phyloP scores from a whole-genome alignment of 2,888 invertebrate species.

The Calameuta filiformis region DNA sequence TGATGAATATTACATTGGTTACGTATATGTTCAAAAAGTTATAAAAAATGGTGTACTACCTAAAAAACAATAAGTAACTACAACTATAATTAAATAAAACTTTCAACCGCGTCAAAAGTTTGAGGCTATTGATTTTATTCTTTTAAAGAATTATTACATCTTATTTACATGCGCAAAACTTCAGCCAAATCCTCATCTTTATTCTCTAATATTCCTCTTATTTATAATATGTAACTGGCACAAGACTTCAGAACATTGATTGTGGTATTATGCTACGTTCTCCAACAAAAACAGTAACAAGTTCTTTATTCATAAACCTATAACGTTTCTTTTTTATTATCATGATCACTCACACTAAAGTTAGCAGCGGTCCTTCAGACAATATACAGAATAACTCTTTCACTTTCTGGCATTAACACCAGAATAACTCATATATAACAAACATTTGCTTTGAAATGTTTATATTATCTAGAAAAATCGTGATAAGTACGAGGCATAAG shows the following conservation, averaged over 20 bases:
- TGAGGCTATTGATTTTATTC: background rate
- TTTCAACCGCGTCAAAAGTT: background rate
- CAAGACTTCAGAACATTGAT: background rate
- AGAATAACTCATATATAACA: background rate
- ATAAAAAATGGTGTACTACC: background rate
- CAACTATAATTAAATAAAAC: background rate
- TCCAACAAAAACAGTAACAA: background rate
- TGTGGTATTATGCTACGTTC: background rate
- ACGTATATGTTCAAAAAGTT: constrained; percentile 22
- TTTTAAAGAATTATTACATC: background rate
- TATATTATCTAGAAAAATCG: background rate
- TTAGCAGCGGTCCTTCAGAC: background rate
- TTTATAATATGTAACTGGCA: background rate
- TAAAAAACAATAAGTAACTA: background rate
- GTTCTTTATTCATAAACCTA: background rate
- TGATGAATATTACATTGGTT: constrained; percentile 52
- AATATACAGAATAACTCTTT: background rate
- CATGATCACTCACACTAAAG: background rate
- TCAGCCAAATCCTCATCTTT: background rate
- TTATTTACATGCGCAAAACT: background rate
- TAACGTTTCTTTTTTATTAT: background rate
- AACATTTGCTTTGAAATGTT: background rate
- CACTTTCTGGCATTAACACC: background rate
- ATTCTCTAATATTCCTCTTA: background rate
- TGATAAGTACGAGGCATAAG: background rate